Base-by-base conservation (phyloP, 2,113 vertebrate species). In the Coreoperca whiteheadi region DNA sequence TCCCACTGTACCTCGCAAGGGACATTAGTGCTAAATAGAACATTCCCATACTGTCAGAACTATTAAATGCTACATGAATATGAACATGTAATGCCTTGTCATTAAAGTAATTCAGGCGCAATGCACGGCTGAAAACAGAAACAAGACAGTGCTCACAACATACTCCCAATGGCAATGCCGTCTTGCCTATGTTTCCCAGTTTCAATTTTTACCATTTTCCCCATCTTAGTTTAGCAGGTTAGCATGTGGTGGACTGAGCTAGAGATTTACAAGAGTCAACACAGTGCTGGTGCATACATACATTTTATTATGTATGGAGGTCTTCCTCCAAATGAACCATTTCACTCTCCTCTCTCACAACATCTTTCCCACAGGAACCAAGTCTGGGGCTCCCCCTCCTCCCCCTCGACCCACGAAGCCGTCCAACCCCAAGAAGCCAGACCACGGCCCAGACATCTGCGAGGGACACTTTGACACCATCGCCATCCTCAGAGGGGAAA, bases 401-500 rank as follows among this genome's bases (percentile, higher is more conserved):
- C 95, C 93, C 41, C 93, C 87, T 72, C 88, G 84, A 72, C 94
- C 89, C 88, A 93, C 93, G 23, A 81, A 90, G 72, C 25, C 85
- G 8, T 82, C 96, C 90, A 83, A 86, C 82, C 88, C 97, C 67
- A 84, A 95, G 85, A 50, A 15, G 37, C 91, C 94, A 1, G 88
- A 91, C 81, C 23, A 94, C 0, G 95, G 96, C 6, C 97, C 97
- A 5, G 95, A 96, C 83, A 95, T 98, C 90, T 98, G 97, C 41
- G 96, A 97, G 0, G 97, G 97, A 60, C 96, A 97, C 90, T 98
- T 97, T 69, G 97, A 98, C 91, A 97, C 97, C 0, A 96, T 98
- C n/a, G 96, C 97, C 1, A 74, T 96, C 84, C 95, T 98, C 21
- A 94, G 97, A 57, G 97, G 97, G 70, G 97, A 98, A 88, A 97